A percentile compares a stretch with the other conserved stretches of the same genome.
These are phyloP conservation scores for Lipophrys pholis DNA, from an alignment of 2,113 vertebrate genomes.

Conservation along the genomic window DNA sequence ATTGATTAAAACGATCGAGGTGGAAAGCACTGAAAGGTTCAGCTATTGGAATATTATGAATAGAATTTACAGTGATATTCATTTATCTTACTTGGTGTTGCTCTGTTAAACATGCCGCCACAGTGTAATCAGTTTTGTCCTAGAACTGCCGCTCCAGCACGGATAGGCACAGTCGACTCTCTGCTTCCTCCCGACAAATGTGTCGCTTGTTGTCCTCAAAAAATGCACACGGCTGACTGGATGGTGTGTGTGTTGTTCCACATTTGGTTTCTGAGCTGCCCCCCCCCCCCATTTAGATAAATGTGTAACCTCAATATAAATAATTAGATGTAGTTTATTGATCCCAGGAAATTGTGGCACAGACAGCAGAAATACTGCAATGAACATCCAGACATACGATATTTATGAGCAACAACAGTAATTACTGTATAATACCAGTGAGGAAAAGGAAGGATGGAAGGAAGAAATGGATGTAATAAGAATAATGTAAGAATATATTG, in stretches of 20 bases:
- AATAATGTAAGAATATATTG: too few relatives aligned
- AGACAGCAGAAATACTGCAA: too few relatives aligned
- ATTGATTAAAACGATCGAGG: conserved; percentile 33
- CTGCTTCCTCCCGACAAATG: background rate
- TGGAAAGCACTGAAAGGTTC: conserved; percentile 28
- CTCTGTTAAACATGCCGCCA: conserved; percentile 55
- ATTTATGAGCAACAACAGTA: too few relatives aligned
- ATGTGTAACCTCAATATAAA: too few relatives aligned
- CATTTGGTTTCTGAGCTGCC: background rate
- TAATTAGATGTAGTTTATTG: too few relatives aligned
- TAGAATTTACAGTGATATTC: conserved; percentile 21
- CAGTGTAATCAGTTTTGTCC: conserved; percentile 25
- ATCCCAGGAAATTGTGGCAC: too few relatives aligned
- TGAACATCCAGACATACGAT: too few relatives aligned
- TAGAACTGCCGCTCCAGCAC: conserved; percentile 19
- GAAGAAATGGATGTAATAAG: too few relatives aligned
- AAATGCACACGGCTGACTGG: background rate
- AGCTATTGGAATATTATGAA: conserved; percentile 38
- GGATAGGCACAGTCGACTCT: background rate
- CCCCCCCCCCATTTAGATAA: too few relatives aligned
- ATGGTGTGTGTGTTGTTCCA: background rate
- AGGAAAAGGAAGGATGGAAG: too few relatives aligned
- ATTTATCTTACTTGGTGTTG: conserved; percentile 53
- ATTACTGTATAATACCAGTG: too few relatives aligned
- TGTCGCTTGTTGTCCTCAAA: background rate